These are phyloP conservation scores for Steromphala cineraria DNA, from an alignment of 2,888 invertebrate genomes.

Conservation along the genomic window DNA sequence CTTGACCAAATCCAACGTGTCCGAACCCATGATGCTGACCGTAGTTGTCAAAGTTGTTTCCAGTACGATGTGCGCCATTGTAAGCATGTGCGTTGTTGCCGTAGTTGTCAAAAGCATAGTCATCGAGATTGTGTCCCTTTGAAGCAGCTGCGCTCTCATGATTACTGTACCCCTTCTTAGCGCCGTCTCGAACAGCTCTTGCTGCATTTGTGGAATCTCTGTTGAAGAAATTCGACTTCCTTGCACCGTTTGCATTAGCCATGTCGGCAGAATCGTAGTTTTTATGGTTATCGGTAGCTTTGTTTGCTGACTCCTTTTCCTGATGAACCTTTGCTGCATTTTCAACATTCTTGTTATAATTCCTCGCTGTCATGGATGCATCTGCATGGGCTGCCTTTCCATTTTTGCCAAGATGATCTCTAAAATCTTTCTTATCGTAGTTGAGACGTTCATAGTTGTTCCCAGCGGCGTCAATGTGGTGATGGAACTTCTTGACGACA, in stretches of 20 bases:
- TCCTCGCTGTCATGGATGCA: background rate
- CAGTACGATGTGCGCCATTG: conserved; percentile 3
- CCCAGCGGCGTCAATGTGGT: background rate
- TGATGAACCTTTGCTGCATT: background rate
- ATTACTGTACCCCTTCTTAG: background rate
- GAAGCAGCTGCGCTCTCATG: background rate
- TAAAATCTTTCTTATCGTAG: conserved; percentile 4
- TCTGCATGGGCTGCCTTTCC: background rate
- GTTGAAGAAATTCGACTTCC: background rate
- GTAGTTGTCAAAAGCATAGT: background rate
- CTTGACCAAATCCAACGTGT: background rate
- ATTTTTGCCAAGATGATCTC: background rate
- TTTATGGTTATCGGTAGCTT: background rate
- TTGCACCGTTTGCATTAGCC: background rate
- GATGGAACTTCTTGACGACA: conserved; percentile 11
- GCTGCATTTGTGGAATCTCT: background rate
- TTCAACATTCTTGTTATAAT: background rate
- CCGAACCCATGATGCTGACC: conserved; percentile 13
- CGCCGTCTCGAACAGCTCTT: background rate
- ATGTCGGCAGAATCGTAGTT: background rate
- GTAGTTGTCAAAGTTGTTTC: background rate
- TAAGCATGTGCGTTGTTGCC: background rate
- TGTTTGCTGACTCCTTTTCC: background rate
- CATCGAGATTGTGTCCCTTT: background rate
- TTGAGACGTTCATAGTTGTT: conserved; percentile 3